phyloP scores from a whole-genome alignment of 2,888 invertebrate species.

The Acanthosoma haemorrhoidale region DNA sequence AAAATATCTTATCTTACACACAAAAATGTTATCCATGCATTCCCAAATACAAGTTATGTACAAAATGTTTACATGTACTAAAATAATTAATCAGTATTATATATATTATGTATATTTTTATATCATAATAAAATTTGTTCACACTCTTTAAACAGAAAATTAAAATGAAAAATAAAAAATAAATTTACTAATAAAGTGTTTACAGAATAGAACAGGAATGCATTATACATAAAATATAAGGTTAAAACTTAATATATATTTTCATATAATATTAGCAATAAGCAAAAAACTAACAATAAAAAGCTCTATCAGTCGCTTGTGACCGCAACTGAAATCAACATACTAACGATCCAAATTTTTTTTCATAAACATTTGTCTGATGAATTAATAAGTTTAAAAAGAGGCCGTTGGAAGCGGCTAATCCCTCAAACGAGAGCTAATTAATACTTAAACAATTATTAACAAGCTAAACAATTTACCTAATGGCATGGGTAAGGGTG shows the following conservation, averaged over 20 bases:
- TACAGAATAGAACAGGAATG: constrained; percentile 34
- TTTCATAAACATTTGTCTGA: background rate
- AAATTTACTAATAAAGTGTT: constrained; percentile 24
- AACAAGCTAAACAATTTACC: constrained; percentile 31
- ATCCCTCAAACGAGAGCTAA: constrained; percentile 2
- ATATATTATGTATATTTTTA: constrained; percentile 21
- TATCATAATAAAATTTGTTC: background rate
- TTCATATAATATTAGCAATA: constrained; percentile 30
- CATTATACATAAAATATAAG: constrained; percentile 38
- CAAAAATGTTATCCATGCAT: constrained; percentile 34
- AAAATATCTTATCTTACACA: constrained; percentile 24
- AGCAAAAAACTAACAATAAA: constrained; percentile 31
- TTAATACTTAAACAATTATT: constrained; percentile 20
- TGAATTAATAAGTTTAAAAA: constrained; percentile 16
- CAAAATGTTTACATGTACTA: constrained; percentile 41
- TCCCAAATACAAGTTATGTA: constrained; percentile 36
- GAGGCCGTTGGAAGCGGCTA: constrained; percentile 11
- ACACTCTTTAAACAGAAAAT: constrained; percentile 12
- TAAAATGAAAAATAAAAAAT: background rate
- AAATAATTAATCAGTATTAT: constrained; percentile 38
- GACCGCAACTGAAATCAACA: constrained; percentile 21
- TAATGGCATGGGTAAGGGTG: background rate
- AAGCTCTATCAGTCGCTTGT: constrained; percentile 25
- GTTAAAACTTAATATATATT: constrained; percentile 37
- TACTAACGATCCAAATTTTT: constrained; percentile 25